phyloP scores from a whole-genome alignment of 1,140 invertebrate species.

The Bombus fervidus region DNA sequence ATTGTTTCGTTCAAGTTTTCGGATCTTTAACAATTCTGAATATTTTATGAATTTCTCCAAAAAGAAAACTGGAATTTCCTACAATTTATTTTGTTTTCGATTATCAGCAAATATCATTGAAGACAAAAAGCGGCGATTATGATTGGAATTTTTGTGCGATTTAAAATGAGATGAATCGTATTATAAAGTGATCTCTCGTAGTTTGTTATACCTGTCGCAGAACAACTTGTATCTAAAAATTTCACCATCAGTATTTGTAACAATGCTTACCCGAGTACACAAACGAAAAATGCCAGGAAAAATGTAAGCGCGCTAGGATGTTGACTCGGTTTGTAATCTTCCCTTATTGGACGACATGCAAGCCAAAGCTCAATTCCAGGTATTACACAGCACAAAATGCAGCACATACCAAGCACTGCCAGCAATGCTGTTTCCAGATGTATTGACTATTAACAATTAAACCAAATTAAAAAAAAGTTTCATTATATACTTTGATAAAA shows the following conservation, averaged over 20 bases:
- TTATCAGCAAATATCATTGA: no score
- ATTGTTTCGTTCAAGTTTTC: no score
- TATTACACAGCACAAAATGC: constrained; percentile 76
- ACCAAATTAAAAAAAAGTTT: not conserved
- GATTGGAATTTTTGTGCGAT: no score
- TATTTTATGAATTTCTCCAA: not conserved
- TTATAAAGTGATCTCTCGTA: not conserved
- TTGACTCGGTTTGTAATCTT: constrained; percentile 74
- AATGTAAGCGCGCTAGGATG: constrained; percentile 73
- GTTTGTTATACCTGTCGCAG: not conserved
- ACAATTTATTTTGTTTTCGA: not conserved
- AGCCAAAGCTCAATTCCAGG: constrained; percentile 79
- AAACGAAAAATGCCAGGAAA: constrained; percentile 69
- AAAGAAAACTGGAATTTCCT: not conserved
- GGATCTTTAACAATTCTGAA: not conserved
- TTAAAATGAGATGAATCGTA: no score
- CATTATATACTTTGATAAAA: not conserved
- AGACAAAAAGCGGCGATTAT: no score
- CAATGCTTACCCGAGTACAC: constrained; percentile 74
- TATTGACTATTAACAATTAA: constrained; percentile 69
- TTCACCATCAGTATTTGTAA: not conserved
- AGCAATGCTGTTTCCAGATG: constrained; percentile 75
- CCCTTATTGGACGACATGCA: constrained; percentile 75
- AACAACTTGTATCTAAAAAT: not conserved
- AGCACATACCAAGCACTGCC: constrained; percentile 71